Evolutionary conservation across 2,113 vertebrate genomes (phyloP).

Genomic region (Poeciliopsis occidentalis): DNA sequence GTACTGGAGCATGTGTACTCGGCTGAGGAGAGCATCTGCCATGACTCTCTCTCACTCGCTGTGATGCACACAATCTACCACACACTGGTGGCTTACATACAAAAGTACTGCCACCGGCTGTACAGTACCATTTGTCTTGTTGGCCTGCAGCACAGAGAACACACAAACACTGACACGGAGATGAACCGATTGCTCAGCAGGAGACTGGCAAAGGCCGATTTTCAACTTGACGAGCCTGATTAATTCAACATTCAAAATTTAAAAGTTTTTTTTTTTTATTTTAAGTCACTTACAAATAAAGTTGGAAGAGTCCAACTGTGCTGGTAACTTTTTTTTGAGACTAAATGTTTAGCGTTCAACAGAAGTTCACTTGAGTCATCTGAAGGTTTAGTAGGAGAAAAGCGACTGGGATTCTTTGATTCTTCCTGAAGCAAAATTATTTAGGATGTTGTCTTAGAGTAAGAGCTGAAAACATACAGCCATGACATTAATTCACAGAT

Average conservation of each 20-base stretch:
- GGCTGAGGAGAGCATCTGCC: constrained; percentile 61
- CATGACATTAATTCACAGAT: constrained; percentile 6
- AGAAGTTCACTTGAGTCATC: neutral
- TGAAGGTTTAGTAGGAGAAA: neutral
- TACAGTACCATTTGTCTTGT: constrained; percentile 32
- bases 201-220: neutral
- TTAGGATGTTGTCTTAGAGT: neutral
- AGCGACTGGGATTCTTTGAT: neutral
- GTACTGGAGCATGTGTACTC: constrained; percentile 58
- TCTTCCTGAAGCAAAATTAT: neutral
- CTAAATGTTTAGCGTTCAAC: too few species aligned
- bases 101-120: constrained; percentile 27
- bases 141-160: neutral
- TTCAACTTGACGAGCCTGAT: neutral
- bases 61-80: constrained; percentile 17
- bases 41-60: constrained; percentile 10
- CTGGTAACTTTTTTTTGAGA: too few species aligned
- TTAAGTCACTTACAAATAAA: neutral
- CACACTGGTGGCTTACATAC: constrained; percentile 12
- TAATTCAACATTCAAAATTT: neutral
- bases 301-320: too few species aligned
- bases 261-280: too few species aligned
- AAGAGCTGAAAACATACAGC: neutral
- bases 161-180: neutral
- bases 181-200: neutral